Evolutionary conservation across 1,140 invertebrate genomes (phyloP), one percentile per base, ranked within the genome.

Genomic region (Orchestia grillus): DNA sequence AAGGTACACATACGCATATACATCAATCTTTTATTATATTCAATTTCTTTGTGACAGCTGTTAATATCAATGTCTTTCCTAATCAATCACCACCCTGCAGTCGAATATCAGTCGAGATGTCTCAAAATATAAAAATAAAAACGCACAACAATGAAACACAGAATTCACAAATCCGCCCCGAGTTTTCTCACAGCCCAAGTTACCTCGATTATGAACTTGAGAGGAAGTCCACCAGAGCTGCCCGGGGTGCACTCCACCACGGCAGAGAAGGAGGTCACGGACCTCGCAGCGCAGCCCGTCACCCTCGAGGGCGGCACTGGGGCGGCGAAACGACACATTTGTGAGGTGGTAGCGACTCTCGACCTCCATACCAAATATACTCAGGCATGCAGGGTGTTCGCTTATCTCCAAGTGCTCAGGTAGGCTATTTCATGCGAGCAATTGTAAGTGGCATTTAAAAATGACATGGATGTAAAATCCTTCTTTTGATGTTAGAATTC

Each of bases 181-280:
- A 77, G 3, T 36, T 77, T 36, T 77, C 62, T 77, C 11, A 15
- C 62, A 8, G 62, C 36, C 28, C 28, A 77, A 1, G 28, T 94
- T 44, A 94, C 92, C 92, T 94, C 92, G 43, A 94, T 94, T 16
- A 94, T 94, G 44, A 94, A 94, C 92, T 94, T 94, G 92, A 94
- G 92, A 45, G 43, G 92, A 8, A 94, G 92, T 45, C 92, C 92
- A n/a, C 92, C 92, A 8, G 92, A 94, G 43, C 36, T 47, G 8
- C 92, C 92, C 3, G 92, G 43, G 19, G 19, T 94, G 92, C 92
- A 94, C 40, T 45, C 36, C 41, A 94, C 92, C 43, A 94, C 41
- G 4, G 92, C 92, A 45, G 92, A 94, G 44, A 94, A 94, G 1
- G 92, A 44, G 36, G 92, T 94, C 8, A 94, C 92, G 44, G 41